Evolutionary conservation across 2,888 invertebrate species (phyloP).

Genomic region (Amphipyra tragopoginis): DNA sequence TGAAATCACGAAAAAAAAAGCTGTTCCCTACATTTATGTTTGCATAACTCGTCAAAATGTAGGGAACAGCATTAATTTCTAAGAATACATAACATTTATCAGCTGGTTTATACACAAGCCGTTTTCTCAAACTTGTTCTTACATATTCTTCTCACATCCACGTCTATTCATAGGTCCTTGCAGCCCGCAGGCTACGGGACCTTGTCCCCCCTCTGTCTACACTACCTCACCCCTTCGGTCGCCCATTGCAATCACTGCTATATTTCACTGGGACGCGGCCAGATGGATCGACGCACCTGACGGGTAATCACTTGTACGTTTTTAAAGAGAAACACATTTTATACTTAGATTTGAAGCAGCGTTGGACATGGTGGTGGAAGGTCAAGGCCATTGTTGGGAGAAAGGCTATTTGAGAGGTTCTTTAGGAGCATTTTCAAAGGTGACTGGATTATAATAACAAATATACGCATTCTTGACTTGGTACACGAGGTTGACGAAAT

Average conservation of each 20-base stretch:
- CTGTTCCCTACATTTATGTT: too few species aligned
- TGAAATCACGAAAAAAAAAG: too few species aligned
- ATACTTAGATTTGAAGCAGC: slow-evolving; percentile 24
- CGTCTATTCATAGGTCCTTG: slow-evolving; percentile 35
- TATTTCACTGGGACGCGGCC: slow-evolving; percentile 48
- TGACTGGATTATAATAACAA: too few species aligned
- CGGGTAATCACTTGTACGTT: slow-evolving; percentile 34
- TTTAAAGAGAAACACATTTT: slow-evolving; percentile 33
- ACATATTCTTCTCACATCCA: slow-evolving; percentile 26
- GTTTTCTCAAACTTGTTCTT: too few species aligned
- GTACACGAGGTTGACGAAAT: too few species aligned
- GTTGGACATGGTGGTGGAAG: slow-evolving; percentile 15
- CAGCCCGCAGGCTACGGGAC: slow-evolving; percentile 30
- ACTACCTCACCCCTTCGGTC: slow-evolving; percentile 15
- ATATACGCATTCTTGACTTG: too few species aligned
- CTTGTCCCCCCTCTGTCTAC: not conserved
- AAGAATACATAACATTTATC: too few species aligned
- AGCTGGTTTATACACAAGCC: too few species aligned
- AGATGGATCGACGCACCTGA: slow-evolving; percentile 54
- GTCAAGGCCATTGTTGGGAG: slow-evolving; percentile 8
- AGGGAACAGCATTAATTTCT: too few species aligned
- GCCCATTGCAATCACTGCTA: slow-evolving; percentile 52
- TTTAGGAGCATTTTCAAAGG: not conserved
- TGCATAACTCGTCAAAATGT: too few species aligned
- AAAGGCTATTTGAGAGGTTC: not conserved